Percentiles rank a stretch among this genome's conserved stretches.
These are phyloP conservation scores for Drosophila buzzatii DNA, from an alignment of 2,888 invertebrate genomes.

Conservation along the genomic window DNA sequence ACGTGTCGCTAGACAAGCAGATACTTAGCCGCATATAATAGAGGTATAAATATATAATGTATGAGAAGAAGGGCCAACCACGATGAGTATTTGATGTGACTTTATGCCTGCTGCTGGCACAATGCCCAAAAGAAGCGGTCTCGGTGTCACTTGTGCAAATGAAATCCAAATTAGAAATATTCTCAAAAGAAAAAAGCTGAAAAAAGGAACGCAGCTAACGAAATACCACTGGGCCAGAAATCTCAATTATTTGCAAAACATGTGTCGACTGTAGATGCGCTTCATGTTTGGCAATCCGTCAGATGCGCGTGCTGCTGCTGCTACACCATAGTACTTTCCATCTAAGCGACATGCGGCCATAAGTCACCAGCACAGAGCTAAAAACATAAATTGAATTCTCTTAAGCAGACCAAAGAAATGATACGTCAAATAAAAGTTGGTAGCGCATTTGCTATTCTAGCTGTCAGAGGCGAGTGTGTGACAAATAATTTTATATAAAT, in stretches of 20 bases:
- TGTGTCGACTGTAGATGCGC: slow-evolving; percentile 70
- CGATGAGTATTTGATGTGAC: slow-evolving; percentile 46
- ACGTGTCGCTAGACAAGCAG: slow-evolving; percentile 30
- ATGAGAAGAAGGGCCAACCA: slow-evolving; percentile 44
- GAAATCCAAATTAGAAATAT: slow-evolving; percentile 68
- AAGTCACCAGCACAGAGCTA: slow-evolving; percentile 43
- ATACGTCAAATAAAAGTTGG: slow-evolving; percentile 34
- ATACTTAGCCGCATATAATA: slow-evolving; percentile 42
- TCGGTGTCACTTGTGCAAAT: slow-evolving; percentile 47
- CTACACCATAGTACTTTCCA: slow-evolving; percentile 39
- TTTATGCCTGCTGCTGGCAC: slow-evolving; percentile 62
- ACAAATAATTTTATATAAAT: slow-evolving; percentile 12
- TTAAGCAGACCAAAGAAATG: slow-evolving; percentile 65
- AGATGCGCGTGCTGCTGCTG: slow-evolving; percentile 63
- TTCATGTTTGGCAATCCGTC: slow-evolving; percentile 73
- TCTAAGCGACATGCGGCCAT: slow-evolving; percentile 42
- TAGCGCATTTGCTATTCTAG: slow-evolving; percentile 12
- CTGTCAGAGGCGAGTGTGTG: slow-evolving; percentile 22
- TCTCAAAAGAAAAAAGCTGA: slow-evolving; percentile 19
- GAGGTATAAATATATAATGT: slow-evolving; percentile 7
- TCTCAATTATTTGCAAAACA: slow-evolving; percentile 77
- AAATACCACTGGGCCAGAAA: slow-evolving; percentile 53
- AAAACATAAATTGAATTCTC: slow-evolving; percentile 60
- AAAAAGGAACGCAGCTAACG: slow-evolving; percentile 12
- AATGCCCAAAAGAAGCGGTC: slow-evolving; percentile 49